phyloP scores from a whole-genome alignment of 2,797 vertebrate genomes.

The Euthynnus affinis region DNA sequence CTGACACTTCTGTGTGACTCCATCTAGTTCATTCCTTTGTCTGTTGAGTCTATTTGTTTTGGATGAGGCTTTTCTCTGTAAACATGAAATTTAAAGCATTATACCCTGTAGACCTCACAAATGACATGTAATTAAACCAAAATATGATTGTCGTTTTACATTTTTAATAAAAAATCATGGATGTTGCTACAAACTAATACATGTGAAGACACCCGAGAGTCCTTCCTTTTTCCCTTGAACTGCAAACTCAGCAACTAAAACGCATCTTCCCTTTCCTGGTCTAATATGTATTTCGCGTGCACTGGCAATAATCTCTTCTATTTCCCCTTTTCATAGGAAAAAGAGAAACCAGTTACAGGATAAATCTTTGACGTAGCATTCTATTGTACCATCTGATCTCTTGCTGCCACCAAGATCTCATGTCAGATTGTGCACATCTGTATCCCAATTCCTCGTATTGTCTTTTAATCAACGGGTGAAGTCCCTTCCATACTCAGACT shows the following conservation, averaged over 20 bases:
- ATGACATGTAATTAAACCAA: not conserved
- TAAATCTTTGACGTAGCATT: conserved; percentile 27
- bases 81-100: not conserved
- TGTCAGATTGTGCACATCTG: conserved; percentile 43
- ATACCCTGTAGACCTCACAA: not conserved
- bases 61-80: not conserved
- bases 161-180: not conserved
- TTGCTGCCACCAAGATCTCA: conserved; percentile 15
- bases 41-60: conserved; percentile 15
- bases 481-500: conserved; percentile 10
- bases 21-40: conserved; percentile 39
- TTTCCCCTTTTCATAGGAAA: conserved; percentile 10
- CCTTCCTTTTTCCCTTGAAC: not conserved
- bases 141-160: not conserved
- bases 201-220: not conserved
- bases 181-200: not conserved
- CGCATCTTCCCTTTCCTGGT: not conserved
- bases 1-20: conserved; percentile 31
- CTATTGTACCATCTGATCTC: conserved; percentile 41
- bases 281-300: conserved; percentile 1
- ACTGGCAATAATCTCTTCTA: not conserved
- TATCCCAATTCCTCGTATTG: conserved; percentile 63
- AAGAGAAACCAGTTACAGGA: conserved; percentile 15
- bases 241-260: not conserved
- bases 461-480: conserved; percentile 35